phyloP scores from a whole-genome alignment of 2,888 invertebrate species.

The Blastobasis adustella region DNA sequence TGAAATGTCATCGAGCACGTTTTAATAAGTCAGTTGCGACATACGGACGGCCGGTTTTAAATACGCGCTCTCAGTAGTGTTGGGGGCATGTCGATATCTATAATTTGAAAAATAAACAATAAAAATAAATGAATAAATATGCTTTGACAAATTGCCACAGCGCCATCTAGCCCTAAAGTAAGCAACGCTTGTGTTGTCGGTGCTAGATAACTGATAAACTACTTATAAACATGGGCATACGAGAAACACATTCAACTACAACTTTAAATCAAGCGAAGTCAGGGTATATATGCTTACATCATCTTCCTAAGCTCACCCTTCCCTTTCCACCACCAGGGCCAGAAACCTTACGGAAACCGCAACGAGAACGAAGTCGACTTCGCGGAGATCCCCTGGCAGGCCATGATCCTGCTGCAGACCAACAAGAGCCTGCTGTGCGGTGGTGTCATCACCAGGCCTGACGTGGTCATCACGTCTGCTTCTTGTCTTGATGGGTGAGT shows the following conservation, averaged over 20 bases:
- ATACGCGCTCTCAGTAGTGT: neutral
- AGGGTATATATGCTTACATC: too few species aligned
- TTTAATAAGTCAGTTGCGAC: too few species aligned
- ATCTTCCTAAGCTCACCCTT: neutral
- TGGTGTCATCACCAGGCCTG: slow-evolving; percentile 84
- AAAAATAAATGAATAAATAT: too few species aligned
- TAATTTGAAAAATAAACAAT: neutral
- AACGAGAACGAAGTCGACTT: slow-evolving; percentile 78
- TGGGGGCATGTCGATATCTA: neutral
- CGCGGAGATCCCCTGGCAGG: slow-evolving; percentile 92
- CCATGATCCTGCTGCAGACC: slow-evolving; percentile 83
- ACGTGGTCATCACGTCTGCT: slow-evolving; percentile 86
- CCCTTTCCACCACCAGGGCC: slow-evolving; percentile 39
- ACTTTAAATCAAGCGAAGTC: too few species aligned
- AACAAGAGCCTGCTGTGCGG: slow-evolving; percentile 85
- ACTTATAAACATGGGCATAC: too few species aligned
- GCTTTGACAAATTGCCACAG: too few species aligned
- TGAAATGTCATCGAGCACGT: too few species aligned
- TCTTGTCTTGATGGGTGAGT: slow-evolving; percentile 85
- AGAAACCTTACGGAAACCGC: slow-evolving; percentile 69
- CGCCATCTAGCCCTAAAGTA: too few species aligned
- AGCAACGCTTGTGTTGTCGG: too few species aligned
- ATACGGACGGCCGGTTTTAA: too few species aligned
- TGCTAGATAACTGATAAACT: too few species aligned
- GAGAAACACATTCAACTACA: too few species aligned